Conservation (phyloP, 1,140 invertebrate species). For the Papilio polytes region DNA sequence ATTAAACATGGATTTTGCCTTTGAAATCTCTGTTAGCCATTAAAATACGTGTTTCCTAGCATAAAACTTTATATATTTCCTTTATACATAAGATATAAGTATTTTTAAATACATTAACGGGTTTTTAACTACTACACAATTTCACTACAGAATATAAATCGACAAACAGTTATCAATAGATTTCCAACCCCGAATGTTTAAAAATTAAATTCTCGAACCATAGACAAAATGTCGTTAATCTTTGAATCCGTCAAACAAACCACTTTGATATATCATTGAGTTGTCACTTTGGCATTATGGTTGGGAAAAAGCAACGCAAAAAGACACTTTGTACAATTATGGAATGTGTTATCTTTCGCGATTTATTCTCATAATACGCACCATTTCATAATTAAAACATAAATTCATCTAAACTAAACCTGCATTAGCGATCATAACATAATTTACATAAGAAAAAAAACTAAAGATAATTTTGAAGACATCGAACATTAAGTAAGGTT, state of each 20-base stretch:
- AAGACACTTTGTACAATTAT: constrained; percentile 65
- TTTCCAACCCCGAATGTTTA: constrained; percentile 48
- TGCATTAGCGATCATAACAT: constrained; percentile 12
- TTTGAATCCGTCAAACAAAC: not conserved
- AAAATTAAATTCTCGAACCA: constrained; percentile 44
- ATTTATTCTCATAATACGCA: constrained; percentile 50
- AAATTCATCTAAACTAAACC: constrained; percentile 1
- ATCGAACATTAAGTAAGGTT: constrained; percentile 17
- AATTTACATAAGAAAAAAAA: constrained; percentile 16
- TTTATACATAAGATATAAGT: constrained; percentile 48
- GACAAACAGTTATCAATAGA: constrained; percentile 9
- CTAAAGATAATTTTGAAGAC: constrained; percentile 5
- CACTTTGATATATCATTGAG: not conserved
- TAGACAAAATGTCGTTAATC: not conserved
- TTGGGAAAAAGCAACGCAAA: constrained; percentile 28
- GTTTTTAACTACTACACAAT: constrained; percentile 18
- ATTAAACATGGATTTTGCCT: not conserved
- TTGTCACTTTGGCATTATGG: constrained; percentile 12
- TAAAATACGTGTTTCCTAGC: constrained; percentile 29
- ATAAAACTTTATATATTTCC: constrained; percentile 24
- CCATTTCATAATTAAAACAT: constrained; percentile 52
- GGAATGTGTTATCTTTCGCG: constrained; percentile 74
- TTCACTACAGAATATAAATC: constrained; percentile 19
- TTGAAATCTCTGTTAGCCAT: constrained; percentile 27
- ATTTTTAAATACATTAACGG: constrained; percentile 40